These are phyloP conservation scores for Apantesis nais DNA, from an alignment of 2,888 invertebrate genomes.

Conservation along the genomic window DNA sequence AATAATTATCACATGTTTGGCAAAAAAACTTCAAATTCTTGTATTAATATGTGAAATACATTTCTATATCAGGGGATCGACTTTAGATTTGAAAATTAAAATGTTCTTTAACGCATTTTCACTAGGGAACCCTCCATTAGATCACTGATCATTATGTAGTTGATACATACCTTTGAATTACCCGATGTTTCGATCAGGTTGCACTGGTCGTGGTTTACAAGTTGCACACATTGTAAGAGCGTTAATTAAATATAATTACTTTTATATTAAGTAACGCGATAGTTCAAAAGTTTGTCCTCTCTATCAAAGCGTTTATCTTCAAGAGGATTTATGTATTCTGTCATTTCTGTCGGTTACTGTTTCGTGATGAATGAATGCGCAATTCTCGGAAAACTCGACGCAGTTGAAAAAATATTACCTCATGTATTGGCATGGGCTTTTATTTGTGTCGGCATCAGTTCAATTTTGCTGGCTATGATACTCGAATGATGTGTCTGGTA, in stretches of 20 bases:
- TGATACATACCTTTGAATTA: not conserved
- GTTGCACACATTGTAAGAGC: no score
- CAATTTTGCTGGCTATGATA: slow-evolving; percentile 55
- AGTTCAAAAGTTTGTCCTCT: no score
- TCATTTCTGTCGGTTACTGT: slow-evolving; percentile 22
- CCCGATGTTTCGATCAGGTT: not conserved
- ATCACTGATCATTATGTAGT: no score
- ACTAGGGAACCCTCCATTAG: not conserved
- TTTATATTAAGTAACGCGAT: no score
- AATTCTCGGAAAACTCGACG: slow-evolving; percentile 45
- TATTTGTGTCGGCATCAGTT: slow-evolving; percentile 43
- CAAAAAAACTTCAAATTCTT: not conserved
- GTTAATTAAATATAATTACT: no score
- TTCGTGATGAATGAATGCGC: slow-evolving; percentile 43
- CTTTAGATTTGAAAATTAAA: not conserved
- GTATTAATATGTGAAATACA: not conserved
- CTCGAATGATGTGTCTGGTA: slow-evolving; percentile 50
- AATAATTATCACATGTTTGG: no score
- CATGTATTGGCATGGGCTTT: slow-evolving; percentile 33
- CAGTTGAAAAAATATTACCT: slow-evolving; percentile 54
- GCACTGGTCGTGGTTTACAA: not conserved
- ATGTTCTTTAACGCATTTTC: not conserved
- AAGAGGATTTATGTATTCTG: slow-evolving; percentile 30
- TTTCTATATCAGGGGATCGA: not conserved
- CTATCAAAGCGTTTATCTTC: slow-evolving; percentile 2